phyloP scores from a whole-genome alignment of 1,140 invertebrate species.

The Drosophila neocordata region DNA sequence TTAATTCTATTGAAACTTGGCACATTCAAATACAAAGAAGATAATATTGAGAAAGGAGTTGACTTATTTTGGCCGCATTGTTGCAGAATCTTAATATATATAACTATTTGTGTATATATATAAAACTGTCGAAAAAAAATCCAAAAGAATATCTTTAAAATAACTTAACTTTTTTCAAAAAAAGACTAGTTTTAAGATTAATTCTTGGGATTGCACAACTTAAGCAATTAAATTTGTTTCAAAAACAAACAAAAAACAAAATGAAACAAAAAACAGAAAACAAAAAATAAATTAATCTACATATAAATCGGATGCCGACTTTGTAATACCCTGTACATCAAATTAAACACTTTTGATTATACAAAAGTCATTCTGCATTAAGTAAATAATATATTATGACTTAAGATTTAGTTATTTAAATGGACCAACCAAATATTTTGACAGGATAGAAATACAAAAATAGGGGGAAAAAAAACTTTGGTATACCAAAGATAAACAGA shows the following conservation, averaged over 20 bases:
- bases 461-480: not conserved
- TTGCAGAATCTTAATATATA: conserved; percentile 8
- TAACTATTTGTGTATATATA: not conserved
- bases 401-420: too few relatives aligned
- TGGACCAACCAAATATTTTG: too few relatives aligned
- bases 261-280: not conserved
- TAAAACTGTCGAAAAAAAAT: not conserved
- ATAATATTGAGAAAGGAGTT: not conserved
- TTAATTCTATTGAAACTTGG: not conserved
- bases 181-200: not conserved
- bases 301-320: not conserved
- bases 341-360: too few relatives aligned
- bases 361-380: not conserved
- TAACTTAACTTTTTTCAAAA: not conserved
- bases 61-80: not conserved
- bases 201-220: conserved; percentile 1
- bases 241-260: not conserved
- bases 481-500: not conserved
- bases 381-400: too few relatives aligned
- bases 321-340: not conserved
- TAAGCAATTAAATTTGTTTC: not conserved
- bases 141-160: not conserved
- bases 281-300: not conserved
- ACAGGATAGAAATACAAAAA: not conserved
- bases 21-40: not conserved